Conservation (phyloP, 2,888 invertebrate species). For the Phragmatobia fuliginosa region DNA sequence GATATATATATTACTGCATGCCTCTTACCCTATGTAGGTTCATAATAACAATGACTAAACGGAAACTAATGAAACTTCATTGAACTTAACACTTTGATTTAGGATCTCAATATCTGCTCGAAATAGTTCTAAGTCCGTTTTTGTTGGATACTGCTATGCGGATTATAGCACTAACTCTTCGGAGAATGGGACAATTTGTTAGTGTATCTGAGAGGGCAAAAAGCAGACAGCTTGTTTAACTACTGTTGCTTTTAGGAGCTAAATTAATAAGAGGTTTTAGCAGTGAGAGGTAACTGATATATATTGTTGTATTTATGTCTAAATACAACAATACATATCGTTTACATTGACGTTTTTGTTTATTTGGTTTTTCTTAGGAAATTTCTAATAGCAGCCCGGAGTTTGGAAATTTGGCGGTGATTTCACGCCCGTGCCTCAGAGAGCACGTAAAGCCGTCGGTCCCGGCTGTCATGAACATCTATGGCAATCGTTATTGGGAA, state of each 20-base stretch:
- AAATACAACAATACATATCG: too few species aligned
- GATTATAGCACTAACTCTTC: neutral
- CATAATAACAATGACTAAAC: neutral
- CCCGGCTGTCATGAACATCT: too few species aligned
- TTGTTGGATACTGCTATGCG: neutral
- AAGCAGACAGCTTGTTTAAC: neutral
- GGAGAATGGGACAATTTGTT: neutral
- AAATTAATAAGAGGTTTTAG: neutral
- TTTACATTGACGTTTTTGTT: too few species aligned
- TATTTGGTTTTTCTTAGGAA: too few species aligned
- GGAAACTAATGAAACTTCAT: conserved; percentile 13
- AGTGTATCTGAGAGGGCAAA: neutral
- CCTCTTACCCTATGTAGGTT: neutral
- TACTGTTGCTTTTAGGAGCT: neutral
- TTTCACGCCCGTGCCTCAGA: too few species aligned
- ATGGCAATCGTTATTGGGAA: too few species aligned
- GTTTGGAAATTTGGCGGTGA: too few species aligned
- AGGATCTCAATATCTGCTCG: neutral
- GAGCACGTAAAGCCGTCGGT: too few species aligned
- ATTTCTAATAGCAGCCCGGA: too few species aligned
- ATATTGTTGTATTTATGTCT: neutral
- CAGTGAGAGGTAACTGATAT: neutral
- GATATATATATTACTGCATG: neutral
- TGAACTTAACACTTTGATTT: conserved; percentile 9
- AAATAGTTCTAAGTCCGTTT: neutral